Conservation (phyloP, 2,113 vertebrate species). For the Chelonoidis abingdonii region DNA sequence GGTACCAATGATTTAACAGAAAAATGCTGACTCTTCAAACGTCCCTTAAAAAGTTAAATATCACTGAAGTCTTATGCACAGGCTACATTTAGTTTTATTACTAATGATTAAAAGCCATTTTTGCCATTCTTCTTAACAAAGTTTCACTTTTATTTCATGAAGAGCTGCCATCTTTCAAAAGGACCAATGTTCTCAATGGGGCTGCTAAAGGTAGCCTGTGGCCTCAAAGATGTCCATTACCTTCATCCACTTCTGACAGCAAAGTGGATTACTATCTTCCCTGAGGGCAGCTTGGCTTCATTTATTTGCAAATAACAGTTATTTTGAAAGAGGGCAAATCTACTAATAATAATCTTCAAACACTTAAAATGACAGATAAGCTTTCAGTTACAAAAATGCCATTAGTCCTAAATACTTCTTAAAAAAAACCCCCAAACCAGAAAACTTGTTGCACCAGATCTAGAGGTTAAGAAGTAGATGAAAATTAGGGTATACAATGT, state of each 20-base stretch:
- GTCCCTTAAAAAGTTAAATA: no score
- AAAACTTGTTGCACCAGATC: not conserved
- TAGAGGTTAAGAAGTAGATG: not conserved
- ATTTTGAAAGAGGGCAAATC: not conserved
- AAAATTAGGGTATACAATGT: not conserved
- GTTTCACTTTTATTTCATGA: no score
- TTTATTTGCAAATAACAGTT: not conserved
- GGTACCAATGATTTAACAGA: no score
- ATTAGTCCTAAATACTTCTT: not conserved
- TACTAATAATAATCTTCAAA: not conserved
- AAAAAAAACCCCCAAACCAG: accelerated
- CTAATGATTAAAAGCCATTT: no score
- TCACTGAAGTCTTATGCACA: no score
- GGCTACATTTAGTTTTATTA: no score
- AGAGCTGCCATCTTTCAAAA: no score
- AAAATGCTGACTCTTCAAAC: no score
- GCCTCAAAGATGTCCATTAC: not conserved
- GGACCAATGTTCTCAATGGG: no score
- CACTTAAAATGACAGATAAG: not conserved
- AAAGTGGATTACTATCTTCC: not conserved
- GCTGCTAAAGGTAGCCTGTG: no score
- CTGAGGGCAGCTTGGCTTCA: not conserved
- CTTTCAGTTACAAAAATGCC: not conserved
- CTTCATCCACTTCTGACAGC: not conserved
- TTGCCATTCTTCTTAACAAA: no score